A percentile compares a stretch with the other conserved stretches of the same genome.
phyloP scores from a whole-genome alignment of 2,113 vertebrate species.

The Serranochromis macrocephalus region DNA sequence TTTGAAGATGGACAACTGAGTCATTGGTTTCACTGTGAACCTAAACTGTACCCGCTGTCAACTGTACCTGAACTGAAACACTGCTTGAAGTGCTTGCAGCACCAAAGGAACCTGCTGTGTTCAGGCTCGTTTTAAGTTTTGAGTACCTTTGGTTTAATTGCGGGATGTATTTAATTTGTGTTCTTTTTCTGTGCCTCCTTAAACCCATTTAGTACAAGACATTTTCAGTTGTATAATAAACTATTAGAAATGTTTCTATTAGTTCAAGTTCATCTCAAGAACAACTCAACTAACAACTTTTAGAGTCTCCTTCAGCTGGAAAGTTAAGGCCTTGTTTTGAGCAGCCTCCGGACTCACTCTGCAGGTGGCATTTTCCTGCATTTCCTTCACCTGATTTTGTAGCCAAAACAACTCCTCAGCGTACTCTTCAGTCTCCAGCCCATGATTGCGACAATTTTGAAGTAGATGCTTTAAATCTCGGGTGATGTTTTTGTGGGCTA shows the following conservation, averaged over 20 bases:
- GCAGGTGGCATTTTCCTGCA: neutral
- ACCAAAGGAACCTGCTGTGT: neutral
- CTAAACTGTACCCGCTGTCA: neutral
- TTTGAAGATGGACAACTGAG: neutral
- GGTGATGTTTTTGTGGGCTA: neutral
- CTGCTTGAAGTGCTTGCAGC: neutral
- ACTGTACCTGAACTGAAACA: neutral
- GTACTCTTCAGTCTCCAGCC: neutral
- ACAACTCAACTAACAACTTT: neutral
- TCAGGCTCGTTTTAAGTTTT: neutral
- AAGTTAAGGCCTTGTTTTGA: neutral
- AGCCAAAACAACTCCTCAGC: neutral
- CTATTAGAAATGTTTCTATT: neutral
- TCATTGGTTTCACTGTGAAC: neutral
- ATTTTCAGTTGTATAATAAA: neutral
- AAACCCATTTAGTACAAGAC: neutral
- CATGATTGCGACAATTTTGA: neutral
- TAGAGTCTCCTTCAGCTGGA: neutral
- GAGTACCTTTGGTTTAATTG: neutral
- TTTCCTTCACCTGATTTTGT: neutral
- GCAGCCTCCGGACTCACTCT: neutral
- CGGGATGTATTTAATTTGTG: neutral
- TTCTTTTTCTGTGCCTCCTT: neutral
- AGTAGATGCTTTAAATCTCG: neutral
- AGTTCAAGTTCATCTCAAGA: neutral